phyloP scores from a whole-genome alignment of 2,888 invertebrate species.

The Spatulosminthurus flaviceps region DNA sequence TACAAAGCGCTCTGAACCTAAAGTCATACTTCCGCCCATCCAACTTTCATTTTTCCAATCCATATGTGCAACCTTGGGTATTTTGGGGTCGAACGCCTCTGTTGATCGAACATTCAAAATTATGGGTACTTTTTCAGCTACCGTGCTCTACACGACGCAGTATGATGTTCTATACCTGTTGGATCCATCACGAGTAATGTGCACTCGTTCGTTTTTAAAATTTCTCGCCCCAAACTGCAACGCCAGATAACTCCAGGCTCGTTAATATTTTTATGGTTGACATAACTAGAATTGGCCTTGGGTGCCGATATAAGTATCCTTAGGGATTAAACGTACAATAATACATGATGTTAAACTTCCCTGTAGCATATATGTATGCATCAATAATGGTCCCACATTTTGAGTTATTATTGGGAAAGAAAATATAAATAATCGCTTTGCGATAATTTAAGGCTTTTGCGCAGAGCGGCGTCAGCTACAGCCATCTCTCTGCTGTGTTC shows the following conservation, averaged over 20 bases:
- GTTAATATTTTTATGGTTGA: slow-evolving; percentile 66
- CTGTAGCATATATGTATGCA: too few species aligned
- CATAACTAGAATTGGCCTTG: slow-evolving; percentile 68
- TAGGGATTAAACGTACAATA: background rate
- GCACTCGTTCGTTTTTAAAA: slow-evolving; percentile 64
- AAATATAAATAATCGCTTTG: too few species aligned
- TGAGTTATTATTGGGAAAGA: too few species aligned
- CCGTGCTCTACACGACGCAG: background rate
- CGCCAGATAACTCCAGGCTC: slow-evolving; percentile 71
- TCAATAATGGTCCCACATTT: too few species aligned
- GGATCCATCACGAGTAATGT: slow-evolving; percentile 66
- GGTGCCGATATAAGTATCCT: slow-evolving; percentile 71
- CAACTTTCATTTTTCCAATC: slow-evolving; percentile 61
- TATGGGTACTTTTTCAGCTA: background rate
- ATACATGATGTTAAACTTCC: background rate
- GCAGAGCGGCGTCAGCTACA: too few species aligned
- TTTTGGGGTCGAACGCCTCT: slow-evolving; percentile 15
- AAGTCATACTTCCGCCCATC: slow-evolving; percentile 59
- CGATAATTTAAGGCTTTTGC: too few species aligned
- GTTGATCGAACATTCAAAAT: background rate
- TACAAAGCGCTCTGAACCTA: slow-evolving; percentile 53
- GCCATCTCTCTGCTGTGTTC: too few species aligned
- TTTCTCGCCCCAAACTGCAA: slow-evolving; percentile 65
- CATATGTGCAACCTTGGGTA: slow-evolving; percentile 10
- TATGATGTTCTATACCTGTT: slow-evolving; percentile 63